phyloP scores from a whole-genome alignment of 2,113 vertebrate genomes.

The Hippocampus comes region DNA sequence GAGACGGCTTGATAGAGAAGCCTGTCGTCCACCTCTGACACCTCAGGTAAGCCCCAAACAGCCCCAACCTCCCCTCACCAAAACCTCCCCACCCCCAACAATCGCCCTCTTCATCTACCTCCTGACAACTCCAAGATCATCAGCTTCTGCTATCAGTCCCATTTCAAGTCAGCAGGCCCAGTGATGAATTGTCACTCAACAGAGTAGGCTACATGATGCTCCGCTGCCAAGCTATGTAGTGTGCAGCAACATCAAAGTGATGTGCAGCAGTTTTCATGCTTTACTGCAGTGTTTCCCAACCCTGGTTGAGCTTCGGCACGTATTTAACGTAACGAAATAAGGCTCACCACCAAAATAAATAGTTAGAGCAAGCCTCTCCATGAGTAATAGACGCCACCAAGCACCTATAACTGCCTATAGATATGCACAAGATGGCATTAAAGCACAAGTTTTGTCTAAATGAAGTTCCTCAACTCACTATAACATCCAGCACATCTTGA shows the following conservation, averaged over 20 bases:
- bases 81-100: neutral
- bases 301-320: neutral
- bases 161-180: neutral
- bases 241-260: neutral
- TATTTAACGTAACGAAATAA: neutral
- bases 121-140: neutral
- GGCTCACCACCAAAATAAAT: neutral
- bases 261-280: neutral
- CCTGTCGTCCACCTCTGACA: slow-evolving; percentile 3
- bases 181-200: neutral
- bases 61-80: too few species aligned
- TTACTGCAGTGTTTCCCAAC: neutral
- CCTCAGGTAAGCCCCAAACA: neutral
- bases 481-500: too few species aligned
- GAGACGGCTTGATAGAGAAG: slow-evolving; percentile 4
- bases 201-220: neutral
- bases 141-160: neutral
- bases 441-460: too few species aligned
- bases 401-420: too few species aligned
- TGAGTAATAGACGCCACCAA: too few species aligned
- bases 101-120: neutral
- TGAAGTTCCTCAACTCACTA: too few species aligned
- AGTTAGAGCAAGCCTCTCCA: too few species aligned
- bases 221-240: neutral
- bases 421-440: too few species aligned